Percentiles rank a stretch among this genome's conserved stretches.
phyloP scores from a whole-genome alignment of 2,888 invertebrate genomes.

The Crematogaster levior region DNA sequence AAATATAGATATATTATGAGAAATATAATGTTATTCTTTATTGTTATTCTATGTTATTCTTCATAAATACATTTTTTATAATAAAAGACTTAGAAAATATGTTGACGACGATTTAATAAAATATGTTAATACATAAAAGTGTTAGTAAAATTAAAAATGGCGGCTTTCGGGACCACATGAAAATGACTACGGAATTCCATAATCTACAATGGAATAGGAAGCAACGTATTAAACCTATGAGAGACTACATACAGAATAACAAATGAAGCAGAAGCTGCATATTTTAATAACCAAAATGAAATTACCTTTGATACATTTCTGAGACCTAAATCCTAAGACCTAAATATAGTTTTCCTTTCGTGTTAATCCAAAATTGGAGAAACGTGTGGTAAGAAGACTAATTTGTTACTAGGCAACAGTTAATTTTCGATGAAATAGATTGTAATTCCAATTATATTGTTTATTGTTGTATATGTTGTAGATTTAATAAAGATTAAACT shows the following conservation, averaged over 20 bases:
- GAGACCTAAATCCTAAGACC: slow-evolving; percentile 9
- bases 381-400: neutral
- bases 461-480: too few species aligned
- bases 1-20: neutral
- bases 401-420: neutral
- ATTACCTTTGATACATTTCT: slow-evolving; percentile 37
- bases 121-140: neutral
- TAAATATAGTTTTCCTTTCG: slow-evolving; percentile 7
- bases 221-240: slow-evolving; percentile 30
- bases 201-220: slow-evolving; percentile 10
- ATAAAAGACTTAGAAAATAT: neutral
- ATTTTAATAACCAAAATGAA: slow-evolving; percentile 34
- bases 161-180: slow-evolving; percentile 35
- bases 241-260: slow-evolving; percentile 38
- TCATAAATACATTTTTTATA: too few species aligned
- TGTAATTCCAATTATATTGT: neutral
- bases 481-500: neutral
- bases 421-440: slow-evolving; percentile 9
- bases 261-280: slow-evolving; percentile 30
- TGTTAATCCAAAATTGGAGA: slow-evolving; percentile 18
- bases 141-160: slow-evolving; percentile 23
- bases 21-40: too few species aligned
- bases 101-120: neutral
- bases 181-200: slow-evolving; percentile 34
- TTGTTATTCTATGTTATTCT: neutral